Evolutionary conservation across 2,888 invertebrate genomes (phyloP).

Genomic region (Drosophila flavopinicola): DNA sequence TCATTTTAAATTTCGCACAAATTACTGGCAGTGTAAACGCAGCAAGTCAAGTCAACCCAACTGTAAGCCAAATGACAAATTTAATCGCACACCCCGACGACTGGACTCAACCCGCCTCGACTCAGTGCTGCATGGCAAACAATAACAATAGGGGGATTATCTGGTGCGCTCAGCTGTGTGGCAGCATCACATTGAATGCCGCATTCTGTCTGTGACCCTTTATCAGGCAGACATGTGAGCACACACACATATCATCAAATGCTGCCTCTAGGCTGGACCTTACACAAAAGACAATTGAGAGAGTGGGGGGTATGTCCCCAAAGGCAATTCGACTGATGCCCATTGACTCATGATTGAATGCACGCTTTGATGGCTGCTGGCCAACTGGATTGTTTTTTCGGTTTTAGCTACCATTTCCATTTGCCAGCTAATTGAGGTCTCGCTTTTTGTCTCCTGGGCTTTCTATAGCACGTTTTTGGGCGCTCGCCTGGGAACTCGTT

Average conservation of each 20-base stretch:
- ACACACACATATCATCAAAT: conserved; percentile 37
- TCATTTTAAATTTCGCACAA: conserved; percentile 16
- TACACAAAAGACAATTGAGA: conserved; percentile 24
- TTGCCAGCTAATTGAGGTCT: conserved; percentile 45
- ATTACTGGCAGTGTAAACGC: too few species aligned
- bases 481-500: conserved; percentile 16
- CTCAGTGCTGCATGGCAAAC: not conserved
- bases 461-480: conserved; percentile 32
- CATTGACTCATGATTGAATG: conserved; percentile 55
- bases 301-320: conserved; percentile 31
- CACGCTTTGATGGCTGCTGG: conserved; percentile 33
- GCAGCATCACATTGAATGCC: conserved; percentile 25
- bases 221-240: conserved; percentile 49
- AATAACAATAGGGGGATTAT: conserved; percentile 43
- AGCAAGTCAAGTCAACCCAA: conserved; percentile 17
- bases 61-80: conserved; percentile 26
- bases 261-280: conserved; percentile 33
- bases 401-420: conserved; percentile 18
- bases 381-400: conserved; percentile 15
- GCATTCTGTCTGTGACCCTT: conserved; percentile 41
- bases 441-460: conserved; percentile 8
- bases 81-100: conserved; percentile 18
- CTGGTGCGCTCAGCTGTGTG: conserved; percentile 37
- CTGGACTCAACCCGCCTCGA: too few species aligned
- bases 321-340: conserved; percentile 23